phyloP scores from a whole-genome alignment of 2,113 vertebrate genomes.

The Tauraco erythrolophus region DNA sequence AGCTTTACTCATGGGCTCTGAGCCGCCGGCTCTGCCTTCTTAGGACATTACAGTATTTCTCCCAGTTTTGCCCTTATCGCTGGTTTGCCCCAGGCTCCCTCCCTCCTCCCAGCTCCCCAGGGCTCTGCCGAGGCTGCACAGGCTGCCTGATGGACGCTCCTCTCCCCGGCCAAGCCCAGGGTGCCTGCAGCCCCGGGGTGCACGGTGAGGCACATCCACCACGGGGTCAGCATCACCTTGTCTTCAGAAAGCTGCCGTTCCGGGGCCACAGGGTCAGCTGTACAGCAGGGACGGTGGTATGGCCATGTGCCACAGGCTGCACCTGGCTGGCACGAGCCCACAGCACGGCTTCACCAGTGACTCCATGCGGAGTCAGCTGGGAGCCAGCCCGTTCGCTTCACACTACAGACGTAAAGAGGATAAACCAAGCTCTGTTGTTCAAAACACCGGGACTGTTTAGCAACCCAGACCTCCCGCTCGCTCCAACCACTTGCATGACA shows the following conservation, averaged over 20 bases:
- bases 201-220: not conserved
- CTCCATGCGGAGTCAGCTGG: not conserved
- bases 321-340: not conserved
- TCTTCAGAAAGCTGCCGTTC: not conserved
- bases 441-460: not conserved
- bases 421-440: not conserved
- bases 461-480: not conserved
- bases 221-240: fast-evolving
- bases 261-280: not conserved
- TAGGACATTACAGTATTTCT: not conserved
- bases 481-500: not conserved
- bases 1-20: not conserved
- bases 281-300: not conserved
- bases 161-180: not conserved
- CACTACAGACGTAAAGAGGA: not conserved
- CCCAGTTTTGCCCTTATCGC: not conserved
- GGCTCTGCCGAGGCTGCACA: not conserved
- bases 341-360: not conserved
- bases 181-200: not conserved
- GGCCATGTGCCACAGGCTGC: fast-evolving
- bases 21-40: not conserved
- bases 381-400: not conserved
- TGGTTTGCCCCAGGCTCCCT: not conserved
- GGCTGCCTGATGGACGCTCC: not conserved
- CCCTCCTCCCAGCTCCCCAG: not conserved